Evolutionary conservation across 2,797 vertebrate genomes (phyloP), one percentile per base, ranked within the genome.

Genomic region (Oryzias dopingdopingensis): DNA sequence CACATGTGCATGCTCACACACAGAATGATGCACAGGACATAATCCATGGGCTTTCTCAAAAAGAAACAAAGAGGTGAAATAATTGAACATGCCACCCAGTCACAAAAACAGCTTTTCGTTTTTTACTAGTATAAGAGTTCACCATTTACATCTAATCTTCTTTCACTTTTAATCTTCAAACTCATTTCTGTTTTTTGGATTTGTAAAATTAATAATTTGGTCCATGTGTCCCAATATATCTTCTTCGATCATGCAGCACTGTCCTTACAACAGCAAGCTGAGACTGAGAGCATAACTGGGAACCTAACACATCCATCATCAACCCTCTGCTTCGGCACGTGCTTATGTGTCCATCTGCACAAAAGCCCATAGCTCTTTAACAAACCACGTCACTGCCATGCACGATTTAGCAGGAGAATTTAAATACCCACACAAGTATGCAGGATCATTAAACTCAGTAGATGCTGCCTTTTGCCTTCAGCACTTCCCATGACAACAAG

Each of bases 401-500:
- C 67, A 79, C 80, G 73, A 84, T 86, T 84, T 79, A 80, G 64
- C 18, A 1, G 59, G 24, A 48, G 53, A 57, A 64, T 73, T 85
- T 74, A 62, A 77, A 72, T 67, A 67, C 26, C 72, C 55, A 86
- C 62, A 70, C 72, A 67, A 51, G 54, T 41, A 41, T 16, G 10
- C 29, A 22, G 67, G 56, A 79, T 81, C 82, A 73, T 87, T 84
- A 71, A 78, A 77, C 76, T 69, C 51, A 13, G 63, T 16, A 50
- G 60, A 78, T 78, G 59, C 69, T 72, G 68, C 59, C n/a, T 77
- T 76, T 85, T 59, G 75, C 83, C 71, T 80, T 67, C 41, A 80
- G 77, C 75, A 62, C 70, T 72, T 82, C 74, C 80, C 77, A 77
- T 82, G 82, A 88, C 79, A 85, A 74, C 71, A 81, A 77, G 76